Evolutionary conservation across 1,140 invertebrate genomes (phyloP), one percentile per base, ranked within the genome.

Genomic region (Cephus cinctus): DNA sequence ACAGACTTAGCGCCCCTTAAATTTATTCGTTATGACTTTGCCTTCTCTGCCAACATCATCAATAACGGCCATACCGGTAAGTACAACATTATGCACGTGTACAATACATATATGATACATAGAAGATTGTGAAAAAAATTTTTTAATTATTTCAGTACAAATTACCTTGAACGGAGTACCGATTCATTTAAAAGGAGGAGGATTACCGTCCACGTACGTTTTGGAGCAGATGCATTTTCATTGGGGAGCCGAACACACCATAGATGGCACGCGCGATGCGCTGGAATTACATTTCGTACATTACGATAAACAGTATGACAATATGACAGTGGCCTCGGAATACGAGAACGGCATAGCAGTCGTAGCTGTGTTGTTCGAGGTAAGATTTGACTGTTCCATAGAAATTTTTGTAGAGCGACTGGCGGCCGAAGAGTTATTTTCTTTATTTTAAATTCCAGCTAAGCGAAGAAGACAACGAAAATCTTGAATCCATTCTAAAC

Each of bases 151-250:
- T 56, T 67, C 69, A 75, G 59, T 81, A 1, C 64, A 69, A 50
- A 59, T 78, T 34, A 59, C 68, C 31, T 43, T 69, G 14, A 40
- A 57, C 9, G 62, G 56, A 16, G 30, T 56, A 4, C 57, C 72
- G 11, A 57, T 80, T 34, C 66, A 61, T 9, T 42, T 82, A 2
- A 67, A 57, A 44, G 77, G 73, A 14, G 81, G 80, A n/a, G 78
- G 77, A n/a, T 63, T 83, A 18, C 61, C 76, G 9, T 65, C 68
- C 2, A 73, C 75, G 2, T 90, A 83, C 60, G 59, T 76, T 6
- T 71, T 89, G 32, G 77, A 83, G 22, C 84, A 88, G 60, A 76
- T 90, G 18, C 89, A 92, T 59, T 83, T 91, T 56, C 89, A 92
- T 60, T 90, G 88, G 86, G 80, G 81, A 40, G 86, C 86, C 0